phyloP scores from a whole-genome alignment of 2,113 vertebrate genomes.

The Barbus barbus region DNA sequence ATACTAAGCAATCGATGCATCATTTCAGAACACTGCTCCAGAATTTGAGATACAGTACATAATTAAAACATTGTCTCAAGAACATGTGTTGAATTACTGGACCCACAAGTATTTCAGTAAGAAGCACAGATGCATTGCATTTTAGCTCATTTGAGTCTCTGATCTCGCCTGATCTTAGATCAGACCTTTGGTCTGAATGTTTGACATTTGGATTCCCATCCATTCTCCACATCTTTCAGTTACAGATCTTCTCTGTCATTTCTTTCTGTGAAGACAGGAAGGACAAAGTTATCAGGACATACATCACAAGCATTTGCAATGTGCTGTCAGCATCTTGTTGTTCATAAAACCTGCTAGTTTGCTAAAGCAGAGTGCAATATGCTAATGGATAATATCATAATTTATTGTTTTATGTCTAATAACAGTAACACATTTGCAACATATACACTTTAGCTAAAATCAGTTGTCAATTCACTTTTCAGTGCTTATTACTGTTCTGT shows the following conservation, averaged over 20 bases:
- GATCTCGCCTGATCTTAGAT: neutral
- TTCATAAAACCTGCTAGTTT: neutral
- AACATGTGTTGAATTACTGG: neutral
- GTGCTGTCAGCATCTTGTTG: neutral
- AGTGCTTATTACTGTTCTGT: neutral
- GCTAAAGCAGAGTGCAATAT: neutral
- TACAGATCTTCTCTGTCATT: slow-evolving; percentile 86
- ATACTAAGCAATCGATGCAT: neutral
- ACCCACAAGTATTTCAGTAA: neutral
- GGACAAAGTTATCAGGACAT: neutral
- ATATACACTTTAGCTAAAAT: neutral
- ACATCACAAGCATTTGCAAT: neutral
- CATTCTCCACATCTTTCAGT: slow-evolving; percentile 58
- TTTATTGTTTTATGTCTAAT: neutral
- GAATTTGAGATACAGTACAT: neutral
- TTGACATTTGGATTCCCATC: slow-evolving; percentile 50
- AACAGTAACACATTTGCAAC: neutral
- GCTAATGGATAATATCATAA: neutral
- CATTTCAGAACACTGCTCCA: neutral
- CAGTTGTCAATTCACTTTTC: neutral
- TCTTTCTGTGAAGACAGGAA: slow-evolving; percentile 74
- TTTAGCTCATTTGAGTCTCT: slow-evolving; percentile 12
- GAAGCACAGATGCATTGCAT: neutral
- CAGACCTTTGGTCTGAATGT: slow-evolving; percentile 1
- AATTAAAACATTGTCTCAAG: neutral